Evolutionary conservation across 2,888 invertebrate genomes (phyloP).

Genomic region (Bimastos eiseni): DNA sequence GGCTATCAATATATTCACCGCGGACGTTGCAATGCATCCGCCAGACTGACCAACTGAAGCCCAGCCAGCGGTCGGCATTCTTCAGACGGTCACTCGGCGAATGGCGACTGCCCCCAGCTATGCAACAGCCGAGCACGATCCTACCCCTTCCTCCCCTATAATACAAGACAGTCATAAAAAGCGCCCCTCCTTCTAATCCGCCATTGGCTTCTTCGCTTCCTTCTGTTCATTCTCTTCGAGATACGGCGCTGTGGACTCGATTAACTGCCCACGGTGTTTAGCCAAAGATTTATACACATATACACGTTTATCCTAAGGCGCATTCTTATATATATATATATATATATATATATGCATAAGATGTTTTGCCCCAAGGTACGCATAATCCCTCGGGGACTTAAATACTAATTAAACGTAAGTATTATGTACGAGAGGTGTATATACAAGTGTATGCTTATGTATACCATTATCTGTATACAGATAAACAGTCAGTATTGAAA

Average conservation of each 20-base stretch:
- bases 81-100: neutral
- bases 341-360: neutral
- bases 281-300: neutral
- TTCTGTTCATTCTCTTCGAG: neutral
- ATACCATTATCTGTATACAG: too few relatives aligned
- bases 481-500: too few relatives aligned
- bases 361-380: neutral
- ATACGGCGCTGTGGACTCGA: neutral
- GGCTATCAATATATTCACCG: neutral
- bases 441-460: too few relatives aligned
- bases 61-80: neutral
- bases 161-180: too few relatives aligned
- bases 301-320: neutral
- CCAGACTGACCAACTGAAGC: neutral
- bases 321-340: neutral
- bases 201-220: neutral
- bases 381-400: neutral
- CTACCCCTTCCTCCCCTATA: neutral
- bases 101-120: neutral
- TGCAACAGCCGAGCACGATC: neutral
- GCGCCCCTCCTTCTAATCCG: neutral
- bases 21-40: neutral
- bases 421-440: too few relatives aligned
- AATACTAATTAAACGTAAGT: too few relatives aligned
- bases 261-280: neutral